A percentile compares a stretch with the other conserved stretches of the same genome.
Evolutionary conservation across 1,140 invertebrate species (phyloP).

Genomic region (Drosophila athabasca): DNA sequence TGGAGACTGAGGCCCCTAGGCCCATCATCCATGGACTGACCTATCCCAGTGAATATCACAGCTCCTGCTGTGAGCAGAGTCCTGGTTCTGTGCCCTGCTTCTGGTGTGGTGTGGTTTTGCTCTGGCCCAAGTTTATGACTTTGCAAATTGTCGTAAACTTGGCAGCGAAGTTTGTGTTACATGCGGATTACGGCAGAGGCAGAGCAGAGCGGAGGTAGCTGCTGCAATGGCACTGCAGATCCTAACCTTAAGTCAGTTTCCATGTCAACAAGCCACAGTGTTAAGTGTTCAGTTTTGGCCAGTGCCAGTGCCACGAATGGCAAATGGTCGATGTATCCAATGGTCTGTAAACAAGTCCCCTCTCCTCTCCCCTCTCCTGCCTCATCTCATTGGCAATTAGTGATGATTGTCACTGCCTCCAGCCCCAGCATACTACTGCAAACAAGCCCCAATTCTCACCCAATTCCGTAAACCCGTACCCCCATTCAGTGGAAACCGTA

Average conservation of each 20-base stretch:
- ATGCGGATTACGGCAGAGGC: constrained; percentile 47
- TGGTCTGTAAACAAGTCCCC: constrained; percentile 60
- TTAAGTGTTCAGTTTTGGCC: constrained; percentile 40
- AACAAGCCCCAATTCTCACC: constrained; percentile 38
- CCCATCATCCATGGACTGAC: neutral
- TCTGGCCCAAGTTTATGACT: constrained; percentile 60
- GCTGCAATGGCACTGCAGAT: no score
- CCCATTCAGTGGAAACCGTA: constrained; percentile 43
- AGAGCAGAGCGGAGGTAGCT: no score
- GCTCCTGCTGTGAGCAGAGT: neutral
- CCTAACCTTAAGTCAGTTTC: constrained; percentile 67
- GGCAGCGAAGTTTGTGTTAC: constrained; percentile 63
- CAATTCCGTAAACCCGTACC: constrained; percentile 25
- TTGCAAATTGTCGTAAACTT: constrained; percentile 66
- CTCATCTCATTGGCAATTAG: constrained; percentile 22
- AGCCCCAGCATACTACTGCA: constrained; percentile 12
- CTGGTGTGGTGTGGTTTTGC: constrained; percentile 20
- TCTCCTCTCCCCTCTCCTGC: constrained; percentile 9
- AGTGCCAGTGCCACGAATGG: constrained; percentile 24
- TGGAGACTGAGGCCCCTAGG: no score
- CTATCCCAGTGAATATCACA: neutral
- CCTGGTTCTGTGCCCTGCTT: neutral
- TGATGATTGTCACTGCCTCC: constrained; percentile 5
- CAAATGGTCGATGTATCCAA: constrained; percentile 46
- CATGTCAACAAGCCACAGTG: constrained; percentile 65